Evolutionary conservation across 2,888 invertebrate genomes (phyloP).

Genomic region (Apocheima hispidaria): DNA sequence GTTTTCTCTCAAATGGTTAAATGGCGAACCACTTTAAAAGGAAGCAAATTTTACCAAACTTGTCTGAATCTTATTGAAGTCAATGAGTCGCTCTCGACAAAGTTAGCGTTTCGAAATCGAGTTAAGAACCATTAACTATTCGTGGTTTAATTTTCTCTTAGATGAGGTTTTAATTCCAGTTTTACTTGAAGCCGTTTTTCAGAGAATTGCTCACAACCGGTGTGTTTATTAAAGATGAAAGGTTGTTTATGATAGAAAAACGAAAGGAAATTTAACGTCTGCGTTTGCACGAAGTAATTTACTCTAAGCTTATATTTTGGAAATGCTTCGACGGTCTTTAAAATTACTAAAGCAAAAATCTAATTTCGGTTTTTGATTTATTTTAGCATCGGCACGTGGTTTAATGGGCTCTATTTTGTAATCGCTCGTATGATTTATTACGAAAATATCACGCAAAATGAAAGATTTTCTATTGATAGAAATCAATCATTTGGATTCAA

Average conservation of each 20-base stretch:
- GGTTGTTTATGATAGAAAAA: slow-evolving; percentile 50
- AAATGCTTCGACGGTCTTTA: slow-evolving; percentile 24
- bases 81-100: slow-evolving; percentile 71
- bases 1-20: slow-evolving; percentile 57
- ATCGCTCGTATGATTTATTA: too few relatives aligned
- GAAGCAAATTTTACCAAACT: slow-evolving; percentile 73
- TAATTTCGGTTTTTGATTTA: slow-evolving; percentile 14
- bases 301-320: slow-evolving; percentile 35
- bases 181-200: slow-evolving; percentile 61
- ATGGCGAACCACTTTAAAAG: slow-evolving; percentile 64
- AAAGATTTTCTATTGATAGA: too few relatives aligned
- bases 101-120: slow-evolving; percentile 78
- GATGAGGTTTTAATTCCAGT: slow-evolving; percentile 77
- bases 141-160: slow-evolving; percentile 76
- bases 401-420: too few relatives aligned
- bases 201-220: slow-evolving; percentile 51
- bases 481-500: too few relatives aligned
- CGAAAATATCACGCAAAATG: too few relatives aligned
- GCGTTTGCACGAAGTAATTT: slow-evolving; percentile 40
- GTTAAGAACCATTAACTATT: slow-evolving; percentile 82
- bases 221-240: slow-evolving; percentile 62
- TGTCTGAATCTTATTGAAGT: slow-evolving; percentile 75
- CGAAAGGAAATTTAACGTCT: slow-evolving; percentile 38
- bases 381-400: background rate
- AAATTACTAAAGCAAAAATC: slow-evolving; percentile 16